These are phyloP conservation scores for Porites lobata DNA, from an alignment of 92 coral and sea anemone species.

Conservation along the genomic window DNA sequence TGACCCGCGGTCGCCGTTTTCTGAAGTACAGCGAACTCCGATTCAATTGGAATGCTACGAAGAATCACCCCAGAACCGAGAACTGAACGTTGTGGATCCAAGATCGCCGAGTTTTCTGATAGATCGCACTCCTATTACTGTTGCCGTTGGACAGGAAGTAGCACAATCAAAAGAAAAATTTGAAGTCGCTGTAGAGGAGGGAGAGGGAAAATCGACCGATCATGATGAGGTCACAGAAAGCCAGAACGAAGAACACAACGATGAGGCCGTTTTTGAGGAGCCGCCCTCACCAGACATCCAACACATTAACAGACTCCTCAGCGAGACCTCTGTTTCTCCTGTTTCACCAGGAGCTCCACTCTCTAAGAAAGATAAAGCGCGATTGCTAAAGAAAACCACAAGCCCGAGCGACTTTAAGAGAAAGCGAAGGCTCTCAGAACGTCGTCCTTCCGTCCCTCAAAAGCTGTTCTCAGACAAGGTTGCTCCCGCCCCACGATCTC, in stretches of 20 bases:
- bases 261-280: background rate
- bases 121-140: constrained; percentile 81
- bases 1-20: constrained; percentile 91
- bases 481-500: constrained; percentile 84
- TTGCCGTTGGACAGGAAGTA: constrained; percentile 7
- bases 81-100: constrained; percentile 77
- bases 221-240: constrained; percentile 44
- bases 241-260: constrained; percentile 10
- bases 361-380: constrained; percentile 74
- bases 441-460: constrained; percentile 88
- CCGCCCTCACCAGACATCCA: constrained; percentile 51
- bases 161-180: background rate
- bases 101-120: constrained; percentile 88
- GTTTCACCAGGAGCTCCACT: constrained; percentile 87
- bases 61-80: constrained; percentile 83
- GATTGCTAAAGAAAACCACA: constrained; percentile 78
- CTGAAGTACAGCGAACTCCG: constrained; percentile 84
- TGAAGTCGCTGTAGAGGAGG: constrained; percentile 36
- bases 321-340: constrained; percentile 45
- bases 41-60: constrained; percentile 79
- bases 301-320: constrained; percentile 30
- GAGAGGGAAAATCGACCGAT: constrained; percentile 32
- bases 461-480: constrained; percentile 85
- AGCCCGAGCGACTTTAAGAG: constrained; percentile 83
- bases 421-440: constrained; percentile 55